Evolutionary conservation across 2,888 invertebrate species (phyloP).

Genomic region (Strigamia maritima): DNA sequence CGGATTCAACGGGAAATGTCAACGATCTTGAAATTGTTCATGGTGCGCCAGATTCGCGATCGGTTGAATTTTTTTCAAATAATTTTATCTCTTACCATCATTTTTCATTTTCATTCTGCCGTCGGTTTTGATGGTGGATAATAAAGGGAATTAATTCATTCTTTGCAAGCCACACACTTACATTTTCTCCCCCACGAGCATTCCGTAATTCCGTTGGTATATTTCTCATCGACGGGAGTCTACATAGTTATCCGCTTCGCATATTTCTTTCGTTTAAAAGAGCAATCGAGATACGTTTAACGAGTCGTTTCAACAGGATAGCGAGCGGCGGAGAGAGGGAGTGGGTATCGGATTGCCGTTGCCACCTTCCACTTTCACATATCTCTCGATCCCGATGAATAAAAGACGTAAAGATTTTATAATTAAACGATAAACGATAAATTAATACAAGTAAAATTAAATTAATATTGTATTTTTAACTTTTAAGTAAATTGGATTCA

Average conservation of each 20-base stretch:
- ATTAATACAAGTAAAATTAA: no score
- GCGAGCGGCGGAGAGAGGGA: no score
- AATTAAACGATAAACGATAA: no score
- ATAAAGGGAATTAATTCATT: not conserved
- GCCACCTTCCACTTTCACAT: not conserved
- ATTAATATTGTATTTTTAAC: not conserved
- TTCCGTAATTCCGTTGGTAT: no score
- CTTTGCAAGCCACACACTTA: not conserved
- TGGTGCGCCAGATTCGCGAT: not conserved
- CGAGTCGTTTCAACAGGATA: not conserved
- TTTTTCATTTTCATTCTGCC: not conserved
- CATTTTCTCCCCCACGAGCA: no score
- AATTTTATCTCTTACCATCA: no score
- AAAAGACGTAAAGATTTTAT: no score
- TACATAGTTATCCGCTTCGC: not conserved
- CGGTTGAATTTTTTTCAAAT: no score
- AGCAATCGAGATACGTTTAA: not conserved
- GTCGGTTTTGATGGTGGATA: not conserved
- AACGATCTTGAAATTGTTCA: not conserved
- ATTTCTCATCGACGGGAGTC: not conserved
- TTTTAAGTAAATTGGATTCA: not conserved
- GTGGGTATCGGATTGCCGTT: not conserved
- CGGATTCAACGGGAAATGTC: not conserved
- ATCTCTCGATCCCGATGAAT: not conserved
- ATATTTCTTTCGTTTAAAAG: not conserved